Percentiles rank a stretch among this genome's conserved stretches.
Conservation (phyloP, 2,797 vertebrate genomes). For the Coluber constrictor region DNA sequence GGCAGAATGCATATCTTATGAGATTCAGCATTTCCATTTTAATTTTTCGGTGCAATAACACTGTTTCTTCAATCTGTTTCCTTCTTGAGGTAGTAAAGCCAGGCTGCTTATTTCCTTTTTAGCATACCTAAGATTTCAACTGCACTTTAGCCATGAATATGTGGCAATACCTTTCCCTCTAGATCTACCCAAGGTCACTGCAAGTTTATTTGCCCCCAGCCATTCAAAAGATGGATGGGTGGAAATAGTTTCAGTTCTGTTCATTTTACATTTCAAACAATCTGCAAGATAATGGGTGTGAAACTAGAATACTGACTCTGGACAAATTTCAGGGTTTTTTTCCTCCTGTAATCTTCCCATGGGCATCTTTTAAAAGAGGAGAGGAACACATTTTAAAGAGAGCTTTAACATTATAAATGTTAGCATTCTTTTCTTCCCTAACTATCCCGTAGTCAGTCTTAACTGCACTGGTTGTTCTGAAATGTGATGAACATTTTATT, state of each 20-base stretch:
- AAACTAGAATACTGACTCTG: not conserved
- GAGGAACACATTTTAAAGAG: not conserved
- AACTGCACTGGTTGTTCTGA: not conserved
- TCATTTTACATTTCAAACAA: slow-evolving; percentile 13
- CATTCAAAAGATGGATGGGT: not conserved
- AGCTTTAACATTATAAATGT: not conserved
- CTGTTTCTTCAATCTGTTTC: not conserved
- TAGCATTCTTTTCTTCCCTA: not conserved
- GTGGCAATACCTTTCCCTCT: not conserved
- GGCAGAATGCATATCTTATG: not conserved
- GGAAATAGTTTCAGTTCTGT: not conserved
- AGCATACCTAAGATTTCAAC: not conserved
- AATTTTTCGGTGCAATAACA: not conserved
- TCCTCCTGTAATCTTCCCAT: not conserved
- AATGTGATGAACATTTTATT: not conserved
- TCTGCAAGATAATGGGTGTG: not conserved
- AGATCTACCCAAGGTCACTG: not conserved
- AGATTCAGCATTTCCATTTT: slow-evolving; percentile 2
- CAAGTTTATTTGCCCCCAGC: slow-evolving; percentile 15
- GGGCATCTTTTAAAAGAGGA: not conserved
- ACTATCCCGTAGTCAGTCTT: not conserved
- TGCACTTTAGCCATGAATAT: not conserved
- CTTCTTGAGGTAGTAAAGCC: not conserved
- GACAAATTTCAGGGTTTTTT: not conserved
- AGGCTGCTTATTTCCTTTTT: slow-evolving; percentile 7